These are phyloP conservation scores for Microtus richardsoni DNA, from an alignment of 2,113 vertebrate genomes.

Conservation along the genomic window DNA sequence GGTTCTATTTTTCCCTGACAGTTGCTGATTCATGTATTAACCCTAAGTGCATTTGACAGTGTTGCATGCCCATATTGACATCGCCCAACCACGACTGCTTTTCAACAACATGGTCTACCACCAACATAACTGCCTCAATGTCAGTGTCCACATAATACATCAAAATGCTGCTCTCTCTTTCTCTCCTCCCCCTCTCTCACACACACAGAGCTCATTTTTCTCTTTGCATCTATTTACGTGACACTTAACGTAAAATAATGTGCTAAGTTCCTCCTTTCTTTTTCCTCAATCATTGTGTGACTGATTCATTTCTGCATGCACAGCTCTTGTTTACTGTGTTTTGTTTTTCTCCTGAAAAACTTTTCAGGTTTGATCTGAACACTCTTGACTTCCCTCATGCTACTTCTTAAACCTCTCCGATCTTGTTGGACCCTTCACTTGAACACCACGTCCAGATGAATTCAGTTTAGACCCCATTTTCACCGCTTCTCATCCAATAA, in stretches of 20 bases:
- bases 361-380: not conserved
- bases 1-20: not conserved
- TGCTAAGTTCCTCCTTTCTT: rapidly evolving
- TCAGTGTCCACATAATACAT: not conserved
- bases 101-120: not conserved
- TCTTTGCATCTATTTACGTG: not conserved
- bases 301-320: not conserved
- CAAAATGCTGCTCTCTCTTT: not conserved
- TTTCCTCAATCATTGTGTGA: too few relatives aligned
- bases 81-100: not conserved
- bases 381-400: not conserved
- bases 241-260: not conserved
- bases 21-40: not conserved
- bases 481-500: not conserved
- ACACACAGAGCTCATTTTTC: not conserved
- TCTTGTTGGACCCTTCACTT: not conserved
- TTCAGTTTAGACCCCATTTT: not conserved
- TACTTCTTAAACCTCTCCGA: not conserved
- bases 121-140: too few relatives aligned
- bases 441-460: rapidly evolving
- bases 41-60: not conserved
- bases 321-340: not conserved
- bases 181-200: not conserved
- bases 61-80: not conserved
- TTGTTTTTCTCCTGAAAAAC: not conserved